phyloP scores from a whole-genome alignment of 2,888 invertebrate genomes.

The Drosophila lutescens region DNA sequence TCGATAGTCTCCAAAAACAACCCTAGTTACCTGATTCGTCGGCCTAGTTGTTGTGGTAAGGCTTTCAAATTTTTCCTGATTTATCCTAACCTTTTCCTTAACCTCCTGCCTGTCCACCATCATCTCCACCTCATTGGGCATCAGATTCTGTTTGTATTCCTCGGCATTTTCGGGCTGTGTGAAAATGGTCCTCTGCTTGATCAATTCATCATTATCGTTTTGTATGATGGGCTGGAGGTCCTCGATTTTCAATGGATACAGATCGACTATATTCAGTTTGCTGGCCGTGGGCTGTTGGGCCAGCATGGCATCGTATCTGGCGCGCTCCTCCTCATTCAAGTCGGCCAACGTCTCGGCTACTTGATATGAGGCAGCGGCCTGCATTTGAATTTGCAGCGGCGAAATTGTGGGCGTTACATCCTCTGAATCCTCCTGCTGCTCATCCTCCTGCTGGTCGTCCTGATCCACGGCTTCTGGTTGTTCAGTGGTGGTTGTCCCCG shows the following conservation, averaged over 20 bases:
- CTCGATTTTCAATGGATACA: constrained; percentile 82
- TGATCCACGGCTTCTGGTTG: constrained; percentile 28
- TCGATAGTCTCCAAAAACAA: too few relatives aligned
- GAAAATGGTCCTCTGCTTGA: constrained; percentile 76
- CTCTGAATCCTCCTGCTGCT: not conserved
- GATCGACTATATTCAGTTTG: constrained; percentile 82
- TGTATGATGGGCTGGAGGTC: constrained; percentile 81
- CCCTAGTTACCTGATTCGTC: constrained; percentile 36
- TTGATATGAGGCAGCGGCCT: constrained; percentile 71
- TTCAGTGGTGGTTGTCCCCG: constrained; percentile 50
- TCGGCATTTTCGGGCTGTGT: constrained; percentile 51
- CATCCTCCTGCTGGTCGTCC: constrained; percentile 7
- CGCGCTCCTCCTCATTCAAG: constrained; percentile 62
- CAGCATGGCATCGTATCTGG: constrained; percentile 55
- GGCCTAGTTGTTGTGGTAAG: not conserved
- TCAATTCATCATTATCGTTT: constrained; percentile 76
- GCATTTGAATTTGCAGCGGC: constrained; percentile 68
- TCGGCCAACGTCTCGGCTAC: constrained; percentile 70
- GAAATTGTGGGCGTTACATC: constrained; percentile 17
- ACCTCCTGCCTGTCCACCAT: constrained; percentile 4
- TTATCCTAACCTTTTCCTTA: constrained; percentile 13
- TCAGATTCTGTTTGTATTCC: constrained; percentile 71
- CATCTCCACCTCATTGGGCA: constrained; percentile 76
- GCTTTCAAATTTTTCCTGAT: constrained; percentile 19
- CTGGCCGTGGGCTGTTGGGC: constrained; percentile 67